A percentile compares a stretch with the other conserved stretches of the same genome.
These are phyloP conservation scores for Heliconius ismenius DNA, from an alignment of 2,888 invertebrate genomes.

Conservation along the genomic window DNA sequence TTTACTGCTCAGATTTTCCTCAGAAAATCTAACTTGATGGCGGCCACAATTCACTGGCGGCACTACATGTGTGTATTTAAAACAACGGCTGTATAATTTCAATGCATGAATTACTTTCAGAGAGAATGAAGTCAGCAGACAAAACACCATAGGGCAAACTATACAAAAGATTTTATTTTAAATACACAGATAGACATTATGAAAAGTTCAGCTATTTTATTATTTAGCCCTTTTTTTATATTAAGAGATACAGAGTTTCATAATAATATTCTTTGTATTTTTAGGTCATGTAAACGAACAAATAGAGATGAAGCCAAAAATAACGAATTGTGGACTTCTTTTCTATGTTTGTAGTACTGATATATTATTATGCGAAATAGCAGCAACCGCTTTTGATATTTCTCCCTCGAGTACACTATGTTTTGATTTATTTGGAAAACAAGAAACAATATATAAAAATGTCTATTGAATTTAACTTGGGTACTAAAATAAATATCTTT, in stretches of 20 bases:
- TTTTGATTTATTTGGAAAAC: constrained; percentile 4
- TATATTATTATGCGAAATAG: constrained; percentile 13
- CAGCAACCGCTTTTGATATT: background rate
- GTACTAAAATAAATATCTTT: background rate
- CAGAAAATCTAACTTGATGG: too few species aligned
- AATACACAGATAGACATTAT: constrained; percentile 20
- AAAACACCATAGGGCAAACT: constrained; percentile 7
- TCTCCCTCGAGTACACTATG: background rate
- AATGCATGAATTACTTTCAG: constrained; percentile 16
- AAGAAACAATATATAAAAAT: background rate
- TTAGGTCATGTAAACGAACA: constrained; percentile 13
- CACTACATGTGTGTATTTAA: background rate
- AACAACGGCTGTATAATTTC: constrained; percentile 6
- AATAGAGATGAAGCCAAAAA: constrained; percentile 15
- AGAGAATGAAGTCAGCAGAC: constrained; percentile 7
- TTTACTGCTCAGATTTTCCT: too few species aligned
- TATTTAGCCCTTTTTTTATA: constrained; percentile 1
- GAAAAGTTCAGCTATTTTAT: constrained; percentile 7
- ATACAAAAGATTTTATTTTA: constrained; percentile 11
- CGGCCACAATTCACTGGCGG: too few species aligned
- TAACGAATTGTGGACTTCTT: constrained; percentile 13
- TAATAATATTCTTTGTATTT: constrained; percentile 6
- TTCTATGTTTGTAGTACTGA: constrained; percentile 2
- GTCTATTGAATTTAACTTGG: background rate
- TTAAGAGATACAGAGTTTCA: background rate